phyloP scores from a whole-genome alignment of 2,797 vertebrate species.

The Pempheris klunzingeri region DNA sequence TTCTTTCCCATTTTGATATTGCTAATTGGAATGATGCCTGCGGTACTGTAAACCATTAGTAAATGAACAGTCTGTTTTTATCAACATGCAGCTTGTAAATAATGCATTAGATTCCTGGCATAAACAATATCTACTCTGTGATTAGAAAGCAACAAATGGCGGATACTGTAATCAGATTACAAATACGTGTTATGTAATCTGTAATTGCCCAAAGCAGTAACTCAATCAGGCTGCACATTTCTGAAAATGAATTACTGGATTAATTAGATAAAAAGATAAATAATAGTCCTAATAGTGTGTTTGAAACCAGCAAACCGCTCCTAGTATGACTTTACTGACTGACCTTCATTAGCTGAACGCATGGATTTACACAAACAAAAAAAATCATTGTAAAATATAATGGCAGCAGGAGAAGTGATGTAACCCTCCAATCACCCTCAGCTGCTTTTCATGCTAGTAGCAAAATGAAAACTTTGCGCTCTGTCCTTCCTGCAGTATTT shows the following conservation, averaged over 20 bases:
- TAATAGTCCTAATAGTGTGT: conserved; percentile 9
- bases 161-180: conserved; percentile 74
- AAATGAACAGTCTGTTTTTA: conserved; percentile 98
- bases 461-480: conserved; percentile 84
- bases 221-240: conserved; percentile 17
- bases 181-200: conserved; percentile 63
- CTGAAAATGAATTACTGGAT: conserved; percentile 1
- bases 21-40: conserved; percentile 94
- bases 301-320: conserved; percentile 22
- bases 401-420: conserved; percentile 89
- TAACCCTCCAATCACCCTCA: conserved; percentile 89
- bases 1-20: conserved; percentile 89
- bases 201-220: conserved; percentile 40
- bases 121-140: conserved; percentile 87
- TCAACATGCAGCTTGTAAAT: conserved; percentile 98
- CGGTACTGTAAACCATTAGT: conserved; percentile 95
- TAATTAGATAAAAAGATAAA: conserved; percentile 5
- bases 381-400: conserved; percentile 88
- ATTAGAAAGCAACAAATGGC: conserved; percentile 68
- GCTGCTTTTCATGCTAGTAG: conserved; percentile 89
- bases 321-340: conserved; percentile 18
- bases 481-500: conserved; percentile 68
- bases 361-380: conserved; percentile 85
- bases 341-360: conserved; percentile 44
- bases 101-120: conserved; percentile 95